phyloP scores from a whole-genome alignment of 1,140 invertebrate species.

The Lordiphosa collinella region DNA sequence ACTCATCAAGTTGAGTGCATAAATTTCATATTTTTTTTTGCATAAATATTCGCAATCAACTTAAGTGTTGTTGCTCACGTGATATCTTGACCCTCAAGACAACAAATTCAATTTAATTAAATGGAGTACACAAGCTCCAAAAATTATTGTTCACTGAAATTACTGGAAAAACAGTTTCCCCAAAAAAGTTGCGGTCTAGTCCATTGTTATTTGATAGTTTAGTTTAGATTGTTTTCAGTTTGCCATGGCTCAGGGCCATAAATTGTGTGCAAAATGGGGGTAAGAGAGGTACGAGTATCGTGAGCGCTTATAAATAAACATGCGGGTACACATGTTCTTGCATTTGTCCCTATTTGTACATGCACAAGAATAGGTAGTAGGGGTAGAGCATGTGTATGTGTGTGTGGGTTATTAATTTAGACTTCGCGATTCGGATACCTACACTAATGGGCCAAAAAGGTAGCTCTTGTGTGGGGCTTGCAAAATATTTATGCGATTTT shows the following conservation, averaged over 20 bases:
- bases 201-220: too few relatives aligned
- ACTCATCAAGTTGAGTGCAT: slow-evolving; percentile 71
- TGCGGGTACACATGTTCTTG: slow-evolving; percentile 21
- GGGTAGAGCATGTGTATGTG: neutral
- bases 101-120: slow-evolving; percentile 64
- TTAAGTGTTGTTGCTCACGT: slow-evolving; percentile 4
- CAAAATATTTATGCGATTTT: slow-evolving; percentile 50
- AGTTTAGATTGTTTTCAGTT: too few relatives aligned
- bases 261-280: too few relatives aligned
- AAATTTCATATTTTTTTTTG: slow-evolving; percentile 54
- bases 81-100: slow-evolving; percentile 9
- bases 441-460: slow-evolving; percentile 13
- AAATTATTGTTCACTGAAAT: too few relatives aligned
- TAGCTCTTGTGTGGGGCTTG: too few relatives aligned
- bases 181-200: too few relatives aligned
- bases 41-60: slow-evolving; percentile 21
- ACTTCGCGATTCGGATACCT: slow-evolving; percentile 36
- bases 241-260: too few relatives aligned
- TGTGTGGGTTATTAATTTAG: slow-evolving; percentile 47
- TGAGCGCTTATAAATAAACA: neutral
- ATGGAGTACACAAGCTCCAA: slow-evolving; percentile 21
- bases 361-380: neutral
- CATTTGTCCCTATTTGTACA: slow-evolving; percentile 17
- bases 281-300: neutral
- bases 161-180: too few relatives aligned